A percentile compares a stretch with the other conserved stretches of the same genome.
These are phyloP conservation scores for Merodon equestris DNA, from an alignment of 2,888 invertebrate species.

Conservation along the genomic window DNA sequence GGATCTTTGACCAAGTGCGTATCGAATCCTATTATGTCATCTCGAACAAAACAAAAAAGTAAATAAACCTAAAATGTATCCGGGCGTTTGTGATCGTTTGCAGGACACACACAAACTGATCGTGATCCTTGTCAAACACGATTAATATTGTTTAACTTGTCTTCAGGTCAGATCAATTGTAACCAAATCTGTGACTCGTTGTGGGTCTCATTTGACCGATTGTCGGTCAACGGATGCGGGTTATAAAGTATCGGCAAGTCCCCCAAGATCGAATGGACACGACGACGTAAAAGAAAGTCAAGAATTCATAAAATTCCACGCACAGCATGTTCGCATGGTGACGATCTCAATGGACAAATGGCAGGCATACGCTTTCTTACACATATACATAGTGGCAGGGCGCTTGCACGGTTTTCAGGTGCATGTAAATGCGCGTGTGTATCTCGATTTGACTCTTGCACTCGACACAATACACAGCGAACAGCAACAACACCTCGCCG, in stretches of 20 bases:
- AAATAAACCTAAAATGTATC: slow-evolving; percentile 6
- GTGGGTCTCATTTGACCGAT: slow-evolving; percentile 62
- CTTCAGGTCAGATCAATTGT: slow-evolving; percentile 3
- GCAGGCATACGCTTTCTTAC: too few relatives aligned
- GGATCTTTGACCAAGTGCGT: slow-evolving; percentile 50
- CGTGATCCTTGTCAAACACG: slow-evolving; percentile 66
- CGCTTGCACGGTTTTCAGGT: slow-evolving; percentile 1
- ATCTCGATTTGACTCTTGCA: slow-evolving; percentile 32
- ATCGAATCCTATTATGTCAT: slow-evolving; percentile 68
- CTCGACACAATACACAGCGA: slow-evolving; percentile 13
- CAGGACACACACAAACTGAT: slow-evolving; percentile 63
- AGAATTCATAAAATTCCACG: slow-evolving; percentile 56
- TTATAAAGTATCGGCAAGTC: slow-evolving; percentile 35
- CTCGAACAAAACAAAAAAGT: slow-evolving; percentile 37
- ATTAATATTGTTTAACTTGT: slow-evolving; percentile 61
- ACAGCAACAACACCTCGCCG: slow-evolving; percentile 46
- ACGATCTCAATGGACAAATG: not conserved
- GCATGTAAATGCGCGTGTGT: slow-evolving; percentile 27
- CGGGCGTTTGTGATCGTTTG: slow-evolving; percentile 51
- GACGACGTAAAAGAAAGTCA: slow-evolving; percentile 7
- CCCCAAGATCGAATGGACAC: slow-evolving; percentile 5
- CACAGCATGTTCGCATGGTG: slow-evolving; percentile 48
- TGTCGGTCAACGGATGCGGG: slow-evolving; percentile 65
- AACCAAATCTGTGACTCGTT: slow-evolving; percentile 52
- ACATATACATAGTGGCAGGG: not conserved